Evolutionary conservation across 2,888 invertebrate species (phyloP).

Genomic region (Siphonodentalium dalli): DNA sequence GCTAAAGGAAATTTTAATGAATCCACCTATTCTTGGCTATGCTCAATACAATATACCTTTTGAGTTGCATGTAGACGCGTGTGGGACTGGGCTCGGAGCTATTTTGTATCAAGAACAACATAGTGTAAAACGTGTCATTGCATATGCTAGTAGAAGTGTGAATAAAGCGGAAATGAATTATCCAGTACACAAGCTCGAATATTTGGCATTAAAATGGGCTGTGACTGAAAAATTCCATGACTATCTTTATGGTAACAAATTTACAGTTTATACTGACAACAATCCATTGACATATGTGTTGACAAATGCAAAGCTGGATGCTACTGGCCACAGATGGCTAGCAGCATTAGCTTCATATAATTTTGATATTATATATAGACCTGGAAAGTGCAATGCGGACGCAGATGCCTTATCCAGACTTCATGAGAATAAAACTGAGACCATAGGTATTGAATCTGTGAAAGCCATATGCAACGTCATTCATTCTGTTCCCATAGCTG

Average conservation of each 20-base stretch:
- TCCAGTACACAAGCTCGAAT: conserved; percentile 26
- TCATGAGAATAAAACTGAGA: neutral
- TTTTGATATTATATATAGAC: conserved; percentile 28
- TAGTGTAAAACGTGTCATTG: conserved; percentile 18
- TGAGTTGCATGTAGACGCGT: conserved; percentile 28
- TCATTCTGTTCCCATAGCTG: neutral
- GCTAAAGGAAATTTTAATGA: conserved; percentile 14
- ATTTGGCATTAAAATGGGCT: conserved; percentile 26
- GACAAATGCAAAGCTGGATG: conserved; percentile 26
- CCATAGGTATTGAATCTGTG: conserved; percentile 5
- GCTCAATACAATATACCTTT: conserved; percentile 19
- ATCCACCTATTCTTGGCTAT: conserved; percentile 23
- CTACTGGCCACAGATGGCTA: conserved; percentile 30
- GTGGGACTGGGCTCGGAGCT: conserved; percentile 17
- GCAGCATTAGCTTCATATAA: conserved; percentile 22
- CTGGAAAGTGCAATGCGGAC: conserved; percentile 27
- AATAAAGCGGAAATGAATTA: conserved; percentile 22
- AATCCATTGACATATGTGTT: conserved; percentile 31
- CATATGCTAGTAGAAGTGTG: conserved; percentile 27
- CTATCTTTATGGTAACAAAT: conserved; percentile 16
- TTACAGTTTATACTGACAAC: conserved; percentile 27
- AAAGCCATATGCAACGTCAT: conserved; percentile 1
- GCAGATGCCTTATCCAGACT: conserved; percentile 33
- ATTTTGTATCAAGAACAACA: conserved; percentile 22
- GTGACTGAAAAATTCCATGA: conserved; percentile 24